Evolutionary conservation across 2,113 vertebrate species (phyloP).

Genomic region (Aplodontia rufa): DNA sequence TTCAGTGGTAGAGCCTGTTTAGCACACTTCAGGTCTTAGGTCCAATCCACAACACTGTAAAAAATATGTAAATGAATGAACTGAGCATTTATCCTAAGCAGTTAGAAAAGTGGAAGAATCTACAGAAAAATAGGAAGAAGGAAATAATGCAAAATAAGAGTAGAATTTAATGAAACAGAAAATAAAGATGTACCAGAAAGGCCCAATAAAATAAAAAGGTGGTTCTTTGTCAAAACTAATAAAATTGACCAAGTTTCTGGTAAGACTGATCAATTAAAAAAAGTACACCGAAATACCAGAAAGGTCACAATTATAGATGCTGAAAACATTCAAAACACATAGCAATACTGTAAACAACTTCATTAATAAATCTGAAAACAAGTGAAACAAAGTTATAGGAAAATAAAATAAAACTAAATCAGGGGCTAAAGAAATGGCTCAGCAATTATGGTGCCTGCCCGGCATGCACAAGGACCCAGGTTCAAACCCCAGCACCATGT

Average conservation of each 20-base stretch:
- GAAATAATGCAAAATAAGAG: conserved; percentile 9
- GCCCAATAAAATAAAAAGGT: not conserved
- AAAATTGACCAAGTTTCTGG: not conserved
- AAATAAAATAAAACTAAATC: not conserved
- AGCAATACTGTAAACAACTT: not conserved
- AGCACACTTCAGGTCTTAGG: not conserved
- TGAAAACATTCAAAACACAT: not conserved
- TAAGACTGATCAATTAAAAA: not conserved
- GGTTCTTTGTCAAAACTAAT: not conserved
- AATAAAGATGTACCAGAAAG: not conserved
- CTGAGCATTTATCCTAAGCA: not conserved
- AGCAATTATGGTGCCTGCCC: too few species aligned
- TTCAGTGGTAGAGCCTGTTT: not conserved
- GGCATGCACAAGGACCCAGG: too few species aligned
- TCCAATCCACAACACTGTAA: not conserved
- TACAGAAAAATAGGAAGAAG: not conserved
- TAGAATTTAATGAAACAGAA: conserved; percentile 8
- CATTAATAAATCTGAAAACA: not conserved
- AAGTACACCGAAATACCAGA: not conserved
- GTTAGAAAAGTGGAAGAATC: not conserved
- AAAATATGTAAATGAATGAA: conserved; percentile 42
- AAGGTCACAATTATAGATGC: not conserved
- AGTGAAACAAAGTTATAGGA: not conserved
- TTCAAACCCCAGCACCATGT: too few species aligned
- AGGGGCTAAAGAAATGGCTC: too few species aligned